Percentiles rank a stretch among this genome's conserved stretches.
These are phyloP conservation scores for Pararge aegeria DNA, from an alignment of 1,140 invertebrate genomes.

Conservation along the genomic window DNA sequence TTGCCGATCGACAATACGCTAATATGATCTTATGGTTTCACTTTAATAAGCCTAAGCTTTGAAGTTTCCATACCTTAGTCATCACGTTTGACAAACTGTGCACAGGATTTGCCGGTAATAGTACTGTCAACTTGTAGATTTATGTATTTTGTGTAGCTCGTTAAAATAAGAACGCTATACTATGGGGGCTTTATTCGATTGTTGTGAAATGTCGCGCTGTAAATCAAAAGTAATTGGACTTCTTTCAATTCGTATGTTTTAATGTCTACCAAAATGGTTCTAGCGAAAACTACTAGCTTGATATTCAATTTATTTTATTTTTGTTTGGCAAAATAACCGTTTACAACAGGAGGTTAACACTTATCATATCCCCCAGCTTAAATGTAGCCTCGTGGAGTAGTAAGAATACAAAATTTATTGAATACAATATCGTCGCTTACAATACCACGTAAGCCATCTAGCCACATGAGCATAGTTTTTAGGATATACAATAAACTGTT, in stretches of 20 bases:
- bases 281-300: not conserved
- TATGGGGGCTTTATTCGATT: constrained; percentile 38
- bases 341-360: too few relatives aligned
- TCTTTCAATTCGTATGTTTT: constrained; percentile 24
- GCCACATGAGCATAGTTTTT: too few relatives aligned
- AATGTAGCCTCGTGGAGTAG: too few relatives aligned
- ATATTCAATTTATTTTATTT: too few relatives aligned
- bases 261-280: not conserved
- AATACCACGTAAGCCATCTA: too few relatives aligned
- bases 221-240: constrained; percentile 56
- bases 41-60: constrained; percentile 16
- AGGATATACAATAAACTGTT: too few relatives aligned
- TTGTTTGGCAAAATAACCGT: too few relatives aligned
- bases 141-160: constrained; percentile 43
- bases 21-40: constrained; percentile 8
- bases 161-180: constrained; percentile 48
- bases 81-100: constrained; percentile 18
- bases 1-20: too few relatives aligned
- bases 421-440: too few relatives aligned
- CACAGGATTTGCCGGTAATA: constrained; percentile 38
- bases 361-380: too few relatives aligned
- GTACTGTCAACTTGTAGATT: constrained; percentile 47
- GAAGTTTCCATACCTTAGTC: constrained; percentile 16
- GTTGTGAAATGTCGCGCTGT: constrained; percentile 25
- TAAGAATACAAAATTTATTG: too few relatives aligned